Evolutionary conservation across 2,888 invertebrate species (phyloP).

Genomic region (Lochmaea crataegi): DNA sequence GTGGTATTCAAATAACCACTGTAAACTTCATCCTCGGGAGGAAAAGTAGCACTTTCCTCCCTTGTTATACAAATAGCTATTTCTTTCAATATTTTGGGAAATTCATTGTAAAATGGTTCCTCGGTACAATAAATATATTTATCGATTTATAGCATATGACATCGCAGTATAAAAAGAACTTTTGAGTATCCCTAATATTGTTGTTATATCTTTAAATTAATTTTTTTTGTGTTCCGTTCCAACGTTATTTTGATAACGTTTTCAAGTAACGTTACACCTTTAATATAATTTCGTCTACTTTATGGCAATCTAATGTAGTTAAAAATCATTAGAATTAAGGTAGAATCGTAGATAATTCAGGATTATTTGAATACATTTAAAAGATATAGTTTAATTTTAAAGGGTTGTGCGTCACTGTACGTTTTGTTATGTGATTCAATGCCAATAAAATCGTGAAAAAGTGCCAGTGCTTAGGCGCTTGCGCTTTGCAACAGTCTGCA

Average conservation of each 20-base stretch:
- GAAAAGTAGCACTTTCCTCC: no score
- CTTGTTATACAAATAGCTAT: no score
- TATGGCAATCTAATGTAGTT: constrained; percentile 33
- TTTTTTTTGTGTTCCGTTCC: background rate
- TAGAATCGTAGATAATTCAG: constrained; percentile 22
- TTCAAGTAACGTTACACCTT: background rate
- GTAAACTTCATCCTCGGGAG: no score
- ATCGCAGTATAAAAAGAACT: no score
- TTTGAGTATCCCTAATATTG: no score
- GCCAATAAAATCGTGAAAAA: constrained; percentile 41
- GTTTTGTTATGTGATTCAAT: constrained; percentile 36
- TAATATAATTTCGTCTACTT: constrained; percentile 38
- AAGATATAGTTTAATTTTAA: constrained; percentile 3
- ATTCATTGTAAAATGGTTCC: no score
- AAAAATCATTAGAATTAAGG: constrained; percentile 32
- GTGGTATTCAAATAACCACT: no score
- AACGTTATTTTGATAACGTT: constrained; percentile 7
- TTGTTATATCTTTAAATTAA: no score
- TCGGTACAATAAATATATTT: no score
- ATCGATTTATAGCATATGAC: no score
- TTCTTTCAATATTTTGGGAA: no score
- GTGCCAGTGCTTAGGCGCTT: constrained; percentile 44
- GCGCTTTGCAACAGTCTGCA: constrained; percentile 58
- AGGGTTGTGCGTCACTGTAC: constrained; percentile 24
- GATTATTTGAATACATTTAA: background rate